These are phyloP conservation scores for Morone saxatilis DNA, from an alignment of 2,113 vertebrate species.

Conservation along the genomic window DNA sequence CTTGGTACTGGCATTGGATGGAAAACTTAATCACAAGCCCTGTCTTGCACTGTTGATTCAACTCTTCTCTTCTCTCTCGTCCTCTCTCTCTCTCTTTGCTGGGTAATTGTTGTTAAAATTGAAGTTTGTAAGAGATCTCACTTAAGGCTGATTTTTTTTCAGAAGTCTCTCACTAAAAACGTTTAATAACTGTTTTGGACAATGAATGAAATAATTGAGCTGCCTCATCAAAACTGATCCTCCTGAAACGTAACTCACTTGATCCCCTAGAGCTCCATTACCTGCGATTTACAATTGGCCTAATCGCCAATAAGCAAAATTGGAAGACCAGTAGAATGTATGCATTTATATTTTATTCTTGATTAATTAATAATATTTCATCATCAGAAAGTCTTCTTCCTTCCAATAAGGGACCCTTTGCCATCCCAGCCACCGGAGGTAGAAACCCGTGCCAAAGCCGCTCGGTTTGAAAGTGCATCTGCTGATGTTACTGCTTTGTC, in stretches of 20 bases:
- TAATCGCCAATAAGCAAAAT: neutral
- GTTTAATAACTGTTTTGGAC: neutral
- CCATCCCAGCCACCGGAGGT: neutral
- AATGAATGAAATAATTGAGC: neutral
- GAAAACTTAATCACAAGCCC: conserved; percentile 11
- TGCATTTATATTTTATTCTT: neutral
- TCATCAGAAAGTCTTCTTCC: no score
- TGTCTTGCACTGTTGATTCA: neutral
- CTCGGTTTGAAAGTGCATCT: conserved; percentile 41
- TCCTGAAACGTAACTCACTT: neutral
- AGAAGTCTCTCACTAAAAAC: neutral
- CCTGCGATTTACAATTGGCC: neutral
- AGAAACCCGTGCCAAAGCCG: neutral
- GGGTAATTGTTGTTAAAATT: neutral
- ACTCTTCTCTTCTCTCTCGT: no score
- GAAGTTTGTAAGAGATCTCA: neutral
- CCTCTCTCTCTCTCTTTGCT: neutral
- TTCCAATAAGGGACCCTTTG: neutral
- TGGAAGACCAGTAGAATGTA: neutral
- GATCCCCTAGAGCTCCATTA: neutral
- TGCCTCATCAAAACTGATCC: neutral
- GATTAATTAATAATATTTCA: no score
- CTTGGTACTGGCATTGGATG: neutral
- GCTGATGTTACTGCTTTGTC: conserved; percentile 12
- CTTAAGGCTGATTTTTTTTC: neutral